phyloP scores from a whole-genome alignment of 2,888 invertebrate species.

The Cephus nigrinus region DNA sequence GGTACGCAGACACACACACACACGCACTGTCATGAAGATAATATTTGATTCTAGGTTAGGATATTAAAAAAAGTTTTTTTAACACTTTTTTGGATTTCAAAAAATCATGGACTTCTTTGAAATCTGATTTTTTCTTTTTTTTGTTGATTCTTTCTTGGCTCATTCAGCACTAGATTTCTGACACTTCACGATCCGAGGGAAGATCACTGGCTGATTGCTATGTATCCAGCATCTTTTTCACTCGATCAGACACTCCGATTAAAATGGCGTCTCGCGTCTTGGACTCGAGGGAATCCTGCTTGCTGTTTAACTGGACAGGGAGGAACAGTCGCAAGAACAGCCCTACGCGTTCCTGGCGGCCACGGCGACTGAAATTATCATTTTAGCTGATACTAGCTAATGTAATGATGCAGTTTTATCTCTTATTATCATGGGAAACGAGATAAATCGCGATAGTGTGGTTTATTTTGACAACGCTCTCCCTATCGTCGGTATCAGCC shows the following conservation, averaged over 20 bases:
- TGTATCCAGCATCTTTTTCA: background rate
- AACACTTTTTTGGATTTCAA: background rate
- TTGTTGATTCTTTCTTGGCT: background rate
- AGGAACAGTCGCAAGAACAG: constrained; percentile 29
- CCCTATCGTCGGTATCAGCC: constrained; percentile 44
- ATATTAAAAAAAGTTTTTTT: background rate
- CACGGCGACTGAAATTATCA: constrained; percentile 66
- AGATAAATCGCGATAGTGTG: constrained; percentile 67
- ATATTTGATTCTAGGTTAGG: background rate
- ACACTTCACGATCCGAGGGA: background rate
- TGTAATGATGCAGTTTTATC: constrained; percentile 67
- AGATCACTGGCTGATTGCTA: background rate
- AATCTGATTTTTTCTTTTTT: background rate
- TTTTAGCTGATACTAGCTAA: constrained; percentile 67
- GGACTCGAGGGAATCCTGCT: constrained; percentile 15
- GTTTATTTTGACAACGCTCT: constrained; percentile 65
- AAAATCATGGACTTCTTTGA: background rate
- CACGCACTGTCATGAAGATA: background rate
- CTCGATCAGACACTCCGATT: background rate
- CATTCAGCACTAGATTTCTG: background rate
- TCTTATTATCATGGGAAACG: constrained; percentile 67
- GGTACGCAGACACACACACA: background rate
- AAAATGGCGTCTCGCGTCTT: background rate
- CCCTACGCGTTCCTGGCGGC: constrained; percentile 61
- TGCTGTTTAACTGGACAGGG: background rate